Evolutionary conservation across 2,113 vertebrate species (phyloP).

Genomic region (Lampris megalopsis): DNA sequence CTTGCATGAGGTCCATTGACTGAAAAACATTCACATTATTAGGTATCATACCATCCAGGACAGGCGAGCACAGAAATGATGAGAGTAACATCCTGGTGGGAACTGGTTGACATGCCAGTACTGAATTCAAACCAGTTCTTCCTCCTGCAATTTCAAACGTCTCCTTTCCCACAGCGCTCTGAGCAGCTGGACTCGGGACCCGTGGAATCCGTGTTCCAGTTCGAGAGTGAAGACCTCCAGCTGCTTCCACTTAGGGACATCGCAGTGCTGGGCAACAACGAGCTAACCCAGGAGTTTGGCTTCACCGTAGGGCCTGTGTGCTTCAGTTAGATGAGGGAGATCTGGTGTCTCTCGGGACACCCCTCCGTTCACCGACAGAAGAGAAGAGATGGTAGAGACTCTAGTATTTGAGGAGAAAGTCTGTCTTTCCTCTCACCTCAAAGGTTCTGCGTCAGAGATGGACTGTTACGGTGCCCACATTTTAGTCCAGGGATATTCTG

Average conservation of each 20-base stretch:
- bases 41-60: too few relatives aligned
- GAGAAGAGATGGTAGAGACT: conserved; percentile 6
- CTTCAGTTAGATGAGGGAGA: conserved; percentile 79
- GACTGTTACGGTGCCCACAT: conserved; percentile 23
- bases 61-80: too few relatives aligned
- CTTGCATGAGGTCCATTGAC: too few relatives aligned
- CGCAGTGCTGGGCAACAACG: conserved; percentile 81
- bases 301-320: conserved; percentile 87
- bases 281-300: conserved; percentile 80
- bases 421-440: neutral
- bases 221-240: conserved; percentile 81
- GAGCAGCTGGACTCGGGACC: conserved; percentile 69
- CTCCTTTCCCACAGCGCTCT: conserved; percentile 41
- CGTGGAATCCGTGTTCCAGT: conserved; percentile 83
- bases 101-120: too few relatives aligned
- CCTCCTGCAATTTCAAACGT: neutral
- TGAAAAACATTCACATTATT: too few relatives aligned
- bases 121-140: neutral
- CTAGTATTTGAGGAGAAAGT: neutral
- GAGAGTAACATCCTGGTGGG: too few relatives aligned
- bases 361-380: neutral
- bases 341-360: neutral
- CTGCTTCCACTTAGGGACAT: conserved; percentile 87
- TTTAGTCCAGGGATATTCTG: conserved; percentile 31
- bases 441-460: neutral